Evolutionary conservation across 1,140 invertebrate genomes (phyloP), one percentile per base, ranked within the genome.

Genomic region (Harpegnathos saltator): DNA sequence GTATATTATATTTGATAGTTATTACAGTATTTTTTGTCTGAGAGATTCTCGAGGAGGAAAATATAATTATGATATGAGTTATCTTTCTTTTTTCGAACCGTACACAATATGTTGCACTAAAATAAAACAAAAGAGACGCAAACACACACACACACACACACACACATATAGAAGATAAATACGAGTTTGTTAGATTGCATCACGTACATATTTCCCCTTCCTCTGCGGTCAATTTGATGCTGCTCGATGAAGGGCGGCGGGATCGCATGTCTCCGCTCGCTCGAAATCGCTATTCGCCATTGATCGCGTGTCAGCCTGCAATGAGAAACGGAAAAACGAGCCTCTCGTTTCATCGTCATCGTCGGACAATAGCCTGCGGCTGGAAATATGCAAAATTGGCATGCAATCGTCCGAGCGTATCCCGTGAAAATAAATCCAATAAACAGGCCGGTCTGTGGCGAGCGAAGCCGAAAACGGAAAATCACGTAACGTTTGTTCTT

Each of bases 381-480:
- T 71, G 52, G 77, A 59, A 65, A 82, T 85, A 71, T 66, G 77
- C 71, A 83, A 75, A 86, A 86, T 86, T 72, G 66, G 3, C 78
- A 56, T 58, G 65, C 58, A 50, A 83, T 77, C 54, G 58, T 54
- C 59, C 62, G 65, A 56, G 24, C 56, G 19, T 58, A 63, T 17
- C 9, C 22, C 2, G 12, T 17, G 50, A 62, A 71, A 59, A 65
- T 52, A 54, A 62, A 66, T 56, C 5, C 17, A 17, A 38, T 15
- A 65, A 52, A 68, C 44, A 29, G n/a, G 24, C 19, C 9, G 62
- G 1, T 2, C n/a, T 38, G 61, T 7, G 3, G 63, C 17, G n/a
- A 56, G 22, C 26, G 22, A 38, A 66, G 62, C 54, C 17, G 33
- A n/a, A 68, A 44, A 15, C 14, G 12, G n/a, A 65, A 75, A 65